These are phyloP conservation scores for Epiperipatus broadwayi DNA, from an alignment of 2,888 invertebrate genomes.

Conservation along the genomic window DNA sequence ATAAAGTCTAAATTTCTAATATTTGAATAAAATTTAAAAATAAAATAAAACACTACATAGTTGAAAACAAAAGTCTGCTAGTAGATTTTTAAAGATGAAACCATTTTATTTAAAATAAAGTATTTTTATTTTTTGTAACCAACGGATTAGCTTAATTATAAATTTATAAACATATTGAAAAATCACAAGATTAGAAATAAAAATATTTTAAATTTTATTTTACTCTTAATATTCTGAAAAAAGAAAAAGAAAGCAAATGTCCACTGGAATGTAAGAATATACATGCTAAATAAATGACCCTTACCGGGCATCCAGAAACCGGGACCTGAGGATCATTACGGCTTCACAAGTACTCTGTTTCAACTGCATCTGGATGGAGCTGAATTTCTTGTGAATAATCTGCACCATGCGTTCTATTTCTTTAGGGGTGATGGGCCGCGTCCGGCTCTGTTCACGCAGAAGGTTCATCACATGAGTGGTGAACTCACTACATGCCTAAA, in stretches of 20 bases:
- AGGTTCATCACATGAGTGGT: constrained; percentile 99
- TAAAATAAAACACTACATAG: too few species aligned
- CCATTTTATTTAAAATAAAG: too few species aligned
- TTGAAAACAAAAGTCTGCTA: too few species aligned
- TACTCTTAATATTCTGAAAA: neutral
- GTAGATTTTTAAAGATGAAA: too few species aligned
- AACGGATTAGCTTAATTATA: too few species aligned
- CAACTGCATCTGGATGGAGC: constrained; percentile 78
- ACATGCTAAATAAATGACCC: too few species aligned
- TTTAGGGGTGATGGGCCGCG: constrained; percentile 87
- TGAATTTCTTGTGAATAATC: constrained; percentile 95
- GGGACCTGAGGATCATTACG: constrained; percentile 89
- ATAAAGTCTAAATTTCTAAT: too few species aligned
- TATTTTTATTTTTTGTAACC: too few species aligned
- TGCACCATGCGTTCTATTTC: constrained; percentile 99
- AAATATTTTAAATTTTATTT: too few species aligned
- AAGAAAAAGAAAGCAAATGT: neutral
- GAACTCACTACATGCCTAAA: constrained; percentile 92
- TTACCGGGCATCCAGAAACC: constrained; percentile 49
- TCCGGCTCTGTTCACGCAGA: constrained; percentile 83
- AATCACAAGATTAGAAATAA: too few species aligned
- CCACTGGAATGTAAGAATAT: neutral
- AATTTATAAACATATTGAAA: too few species aligned
- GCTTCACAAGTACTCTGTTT: constrained; percentile 99
- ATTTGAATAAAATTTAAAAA: too few species aligned